Evolutionary conservation across 1,140 invertebrate genomes (phyloP).

Genomic region (Pristionchus pacificus): DNA sequence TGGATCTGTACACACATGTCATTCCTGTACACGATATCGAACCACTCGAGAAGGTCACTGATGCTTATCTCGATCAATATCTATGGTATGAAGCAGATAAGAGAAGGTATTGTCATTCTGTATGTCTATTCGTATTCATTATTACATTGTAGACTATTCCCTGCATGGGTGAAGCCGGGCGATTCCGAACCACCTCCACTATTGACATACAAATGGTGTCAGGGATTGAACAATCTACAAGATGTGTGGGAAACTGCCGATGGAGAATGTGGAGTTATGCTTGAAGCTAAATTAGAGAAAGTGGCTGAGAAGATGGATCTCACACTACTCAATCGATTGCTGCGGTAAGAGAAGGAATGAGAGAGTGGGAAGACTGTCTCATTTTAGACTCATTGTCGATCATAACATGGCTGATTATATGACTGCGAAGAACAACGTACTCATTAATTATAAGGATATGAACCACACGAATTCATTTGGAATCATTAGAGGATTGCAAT

Average conservation of each 20-base stretch:
- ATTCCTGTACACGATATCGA: conserved; percentile 99
- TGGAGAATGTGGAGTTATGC: conserved; percentile 93
- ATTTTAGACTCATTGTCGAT: conserved; percentile 78
- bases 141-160: conserved; percentile 71
- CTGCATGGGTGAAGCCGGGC: conserved; percentile 97
- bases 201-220: conserved; percentile 98
- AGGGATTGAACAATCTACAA: conserved; percentile 96
- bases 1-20: conserved; percentile 97
- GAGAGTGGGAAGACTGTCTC: conserved; percentile 10
- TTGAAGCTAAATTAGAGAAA: conserved; percentile 91
- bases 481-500: conserved; percentile 94
- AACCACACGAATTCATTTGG: conserved; percentile 97
- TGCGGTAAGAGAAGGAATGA: conserved; percentile 64
- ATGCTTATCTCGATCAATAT: conserved; percentile 99
- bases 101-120: conserved; percentile 59
- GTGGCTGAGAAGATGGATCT: conserved; percentile 99
- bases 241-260: conserved; percentile 97
- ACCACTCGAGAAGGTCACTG: conserved; percentile 96
- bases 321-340: conserved; percentile 86
- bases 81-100: conserved; percentile 99
- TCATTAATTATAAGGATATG: conserved; percentile 98
- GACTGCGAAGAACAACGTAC: conserved; percentile 99
- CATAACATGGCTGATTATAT: conserved; percentile 99
- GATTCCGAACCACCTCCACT: conserved; percentile 96
- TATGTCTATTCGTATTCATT: not conserved